phyloP scores from a whole-genome alignment of 2,797 vertebrate species.

The Molossus molossus region DNA sequence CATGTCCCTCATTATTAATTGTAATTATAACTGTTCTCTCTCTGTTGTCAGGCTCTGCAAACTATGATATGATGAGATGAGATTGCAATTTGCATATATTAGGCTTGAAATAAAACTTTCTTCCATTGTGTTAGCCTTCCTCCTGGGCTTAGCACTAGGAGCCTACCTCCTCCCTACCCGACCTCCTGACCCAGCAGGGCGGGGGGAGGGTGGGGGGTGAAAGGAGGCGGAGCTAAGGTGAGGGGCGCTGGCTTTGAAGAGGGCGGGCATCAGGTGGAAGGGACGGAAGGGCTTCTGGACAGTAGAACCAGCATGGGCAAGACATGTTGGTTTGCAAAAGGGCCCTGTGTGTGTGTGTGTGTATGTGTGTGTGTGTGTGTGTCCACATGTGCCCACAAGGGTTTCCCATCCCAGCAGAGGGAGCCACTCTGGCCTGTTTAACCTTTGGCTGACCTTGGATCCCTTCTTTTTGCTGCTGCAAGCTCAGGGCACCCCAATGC shows the following conservation, averaged over 20 bases:
- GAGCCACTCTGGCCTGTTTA: accelerated
- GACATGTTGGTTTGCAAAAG: accelerated
- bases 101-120: background rate
- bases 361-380: too few species aligned
- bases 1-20: background rate
- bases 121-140: background rate
- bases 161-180: accelerated
- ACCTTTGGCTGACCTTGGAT: background rate
- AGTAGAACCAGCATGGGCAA: background rate
- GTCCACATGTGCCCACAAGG: too few species aligned
- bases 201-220: background rate
- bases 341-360: too few species aligned
- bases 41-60: constrained; percentile 18
- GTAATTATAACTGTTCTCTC: constrained; percentile 61
- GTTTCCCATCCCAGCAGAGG: background rate
- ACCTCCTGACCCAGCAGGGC: background rate
- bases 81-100: constrained; percentile 59
- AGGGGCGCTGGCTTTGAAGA: background rate
- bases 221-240: background rate
- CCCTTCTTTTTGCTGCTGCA: background rate
- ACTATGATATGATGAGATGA: constrained; percentile 29
- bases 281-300: background rate
- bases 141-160: background rate
- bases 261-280: background rate
- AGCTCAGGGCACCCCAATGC: too few species aligned